Conservation (phyloP, 2,888 invertebrate genomes). For the Teleogryllus oceanicus region DNA sequence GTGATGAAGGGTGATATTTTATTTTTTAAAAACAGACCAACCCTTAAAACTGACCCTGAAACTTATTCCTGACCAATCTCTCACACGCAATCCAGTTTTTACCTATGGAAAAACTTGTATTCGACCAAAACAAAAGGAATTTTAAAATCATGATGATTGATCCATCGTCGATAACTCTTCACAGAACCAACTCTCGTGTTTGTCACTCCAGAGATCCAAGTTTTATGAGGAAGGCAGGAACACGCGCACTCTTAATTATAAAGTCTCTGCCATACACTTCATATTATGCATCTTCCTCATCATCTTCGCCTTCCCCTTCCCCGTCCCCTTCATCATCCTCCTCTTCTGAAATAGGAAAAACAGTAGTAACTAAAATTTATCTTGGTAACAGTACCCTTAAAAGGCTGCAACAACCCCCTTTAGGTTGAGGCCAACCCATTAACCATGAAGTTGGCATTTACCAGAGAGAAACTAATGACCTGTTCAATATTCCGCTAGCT, state of each 20-base stretch:
- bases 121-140: not conserved
- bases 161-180: not conserved
- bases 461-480: not conserved
- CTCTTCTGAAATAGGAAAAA: slow-evolving; percentile 40
- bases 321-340: slow-evolving; percentile 45
- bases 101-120: not conserved
- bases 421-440: not conserved
- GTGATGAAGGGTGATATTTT: not conserved
- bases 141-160: not conserved
- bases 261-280: slow-evolving; percentile 37
- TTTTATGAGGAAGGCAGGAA: slow-evolving; percentile 34
- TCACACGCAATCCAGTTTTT: slow-evolving; percentile 19
- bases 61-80: not conserved
- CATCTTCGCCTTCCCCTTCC: slow-evolving; percentile 44
- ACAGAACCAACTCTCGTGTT: not conserved
- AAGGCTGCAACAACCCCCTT: not conserved
- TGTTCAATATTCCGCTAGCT: not conserved
- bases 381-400: not conserved
- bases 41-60: slow-evolving; percentile 18
- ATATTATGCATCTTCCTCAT: slow-evolving; percentile 45
- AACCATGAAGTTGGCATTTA: not conserved
- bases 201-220: slow-evolving; percentile 35
- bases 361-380: not conserved
- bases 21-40: slow-evolving; percentile 12
- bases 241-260: slow-evolving; percentile 33